Conservation (phyloP, 2,797 vertebrate genomes). For the Karalla daura region DNA sequence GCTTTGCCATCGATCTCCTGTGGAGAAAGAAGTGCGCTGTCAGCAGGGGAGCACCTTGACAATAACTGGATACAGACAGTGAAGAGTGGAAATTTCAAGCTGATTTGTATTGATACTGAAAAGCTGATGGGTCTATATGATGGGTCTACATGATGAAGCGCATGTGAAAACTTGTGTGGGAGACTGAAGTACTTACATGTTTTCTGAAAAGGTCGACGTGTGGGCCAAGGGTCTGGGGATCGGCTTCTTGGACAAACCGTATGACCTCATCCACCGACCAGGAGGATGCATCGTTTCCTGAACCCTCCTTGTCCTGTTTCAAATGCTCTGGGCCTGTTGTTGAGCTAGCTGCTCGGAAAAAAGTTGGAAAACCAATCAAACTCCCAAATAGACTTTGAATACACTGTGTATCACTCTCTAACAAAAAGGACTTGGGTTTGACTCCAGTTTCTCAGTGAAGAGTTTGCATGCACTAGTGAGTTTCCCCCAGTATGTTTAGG, state of each 20-base stretch:
- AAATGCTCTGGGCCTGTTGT: slow-evolving; percentile 91
- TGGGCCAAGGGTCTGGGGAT: slow-evolving; percentile 91
- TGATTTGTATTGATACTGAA: background rate
- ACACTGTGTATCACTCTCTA: too few species aligned
- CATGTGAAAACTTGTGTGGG: background rate
- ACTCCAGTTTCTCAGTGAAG: too few species aligned
- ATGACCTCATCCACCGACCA: slow-evolving; percentile 98
- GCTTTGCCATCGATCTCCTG: slow-evolving; percentile 97
- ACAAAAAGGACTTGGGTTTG: too few species aligned
- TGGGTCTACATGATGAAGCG: background rate
- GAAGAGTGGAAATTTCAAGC: background rate
- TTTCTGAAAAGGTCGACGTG: slow-evolving; percentile 94
- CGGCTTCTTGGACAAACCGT: slow-evolving; percentile 92
- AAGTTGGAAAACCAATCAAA: background rate
- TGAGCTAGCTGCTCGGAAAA: slow-evolving; percentile 88
- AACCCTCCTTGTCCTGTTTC: slow-evolving; percentile 85
- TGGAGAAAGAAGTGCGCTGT: slow-evolving; percentile 40
- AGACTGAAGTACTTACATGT: slow-evolving; percentile 86
- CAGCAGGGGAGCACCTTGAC: slow-evolving; percentile 5
- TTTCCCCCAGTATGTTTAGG: too few species aligned
- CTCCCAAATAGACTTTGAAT: too few species aligned
- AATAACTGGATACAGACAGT: background rate
- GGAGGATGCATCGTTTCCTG: slow-evolving; percentile 79
- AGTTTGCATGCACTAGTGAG: too few species aligned
- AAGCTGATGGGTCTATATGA: background rate